Conservation (phyloP, 2,888 invertebrate species). For the Heterodera filipjevi region DNA sequence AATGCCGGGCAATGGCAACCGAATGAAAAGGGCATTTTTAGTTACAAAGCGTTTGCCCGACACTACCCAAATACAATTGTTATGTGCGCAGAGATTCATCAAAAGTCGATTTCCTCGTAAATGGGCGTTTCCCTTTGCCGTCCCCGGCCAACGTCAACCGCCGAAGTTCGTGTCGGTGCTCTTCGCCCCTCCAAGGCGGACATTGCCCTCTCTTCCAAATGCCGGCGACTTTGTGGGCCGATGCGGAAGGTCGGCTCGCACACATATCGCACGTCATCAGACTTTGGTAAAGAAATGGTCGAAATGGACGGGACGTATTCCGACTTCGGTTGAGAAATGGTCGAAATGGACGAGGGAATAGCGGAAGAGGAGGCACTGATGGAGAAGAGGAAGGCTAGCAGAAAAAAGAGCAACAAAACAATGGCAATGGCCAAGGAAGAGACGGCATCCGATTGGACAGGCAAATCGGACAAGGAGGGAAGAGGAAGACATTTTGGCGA, state of each 20-base stretch:
- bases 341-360: not conserved
- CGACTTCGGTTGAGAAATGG: not conserved
- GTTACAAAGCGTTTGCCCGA: no score
- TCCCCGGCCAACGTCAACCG: not conserved
- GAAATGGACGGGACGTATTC: not conserved
- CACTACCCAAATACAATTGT: not conserved
- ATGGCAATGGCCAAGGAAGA: not conserved
- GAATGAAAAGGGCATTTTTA: no score
- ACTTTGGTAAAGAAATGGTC: not conserved
- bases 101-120: not conserved
- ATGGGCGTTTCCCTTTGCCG: not conserved
- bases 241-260: conserved; percentile 3
- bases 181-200: not conserved
- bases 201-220: not conserved
- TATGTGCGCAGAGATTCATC: not conserved
- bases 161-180: not conserved
- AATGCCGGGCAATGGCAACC: no score
- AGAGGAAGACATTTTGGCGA: not conserved
- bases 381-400: not conserved
- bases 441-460: not conserved
- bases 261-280: not conserved
- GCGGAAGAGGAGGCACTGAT: not conserved
- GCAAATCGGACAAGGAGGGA: not conserved
- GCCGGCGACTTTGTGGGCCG: not conserved
- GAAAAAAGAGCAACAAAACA: not conserved